A percentile compares a stretch with the other conserved stretches of the same genome.
Evolutionary conservation across 2,797 vertebrate genomes (phyloP).

Genomic region (Phoeniculus purpureus): DNA sequence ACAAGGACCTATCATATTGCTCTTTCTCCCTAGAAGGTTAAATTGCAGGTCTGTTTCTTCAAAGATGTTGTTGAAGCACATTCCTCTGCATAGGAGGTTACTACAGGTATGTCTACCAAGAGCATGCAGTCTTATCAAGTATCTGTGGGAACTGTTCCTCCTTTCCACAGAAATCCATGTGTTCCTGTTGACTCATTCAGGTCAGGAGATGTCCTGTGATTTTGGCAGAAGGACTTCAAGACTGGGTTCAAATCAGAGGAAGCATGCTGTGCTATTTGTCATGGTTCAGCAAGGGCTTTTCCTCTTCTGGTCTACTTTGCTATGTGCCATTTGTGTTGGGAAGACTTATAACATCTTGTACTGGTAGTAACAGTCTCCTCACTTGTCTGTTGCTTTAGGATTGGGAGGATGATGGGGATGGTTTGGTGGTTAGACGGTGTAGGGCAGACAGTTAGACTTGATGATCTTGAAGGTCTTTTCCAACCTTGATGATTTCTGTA

Average conservation of each 20-base stretch:
- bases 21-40: background rate
- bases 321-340: background rate
- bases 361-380: background rate
- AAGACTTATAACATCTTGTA: background rate
- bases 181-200: fast-evolving
- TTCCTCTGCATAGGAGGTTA: background rate
- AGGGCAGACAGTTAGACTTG: no score
- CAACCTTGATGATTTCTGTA: background rate
- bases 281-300: background rate
- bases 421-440: no score
- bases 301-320: background rate
- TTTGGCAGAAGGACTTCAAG: background rate
- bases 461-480: no score
- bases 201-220: background rate
- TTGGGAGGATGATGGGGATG: fast-evolving
- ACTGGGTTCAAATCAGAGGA: background rate
- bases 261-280: background rate
- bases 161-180: background rate
- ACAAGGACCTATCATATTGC: background rate
- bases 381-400: background rate
- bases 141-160: background rate
- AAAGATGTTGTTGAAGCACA: background rate
- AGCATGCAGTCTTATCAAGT: background rate
- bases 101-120: background rate
- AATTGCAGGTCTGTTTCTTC: background rate